Percentiles rank a stretch among this genome's conserved stretches.
Conservation (phyloP, 92 coral and sea anemone species). For the Zoanthus sansibaricus region DNA sequence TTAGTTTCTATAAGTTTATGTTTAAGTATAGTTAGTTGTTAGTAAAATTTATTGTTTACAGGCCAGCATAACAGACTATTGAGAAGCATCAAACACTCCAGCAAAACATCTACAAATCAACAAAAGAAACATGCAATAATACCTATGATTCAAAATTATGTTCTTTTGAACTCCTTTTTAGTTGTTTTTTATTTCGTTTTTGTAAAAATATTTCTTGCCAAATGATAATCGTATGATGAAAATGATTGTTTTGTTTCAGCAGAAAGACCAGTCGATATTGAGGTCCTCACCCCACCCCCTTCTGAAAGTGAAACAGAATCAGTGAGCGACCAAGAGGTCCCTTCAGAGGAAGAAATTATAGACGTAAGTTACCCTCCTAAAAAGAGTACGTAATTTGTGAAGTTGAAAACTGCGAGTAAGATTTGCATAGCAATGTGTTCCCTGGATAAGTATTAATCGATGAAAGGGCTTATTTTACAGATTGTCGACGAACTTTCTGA, state of each 20-base stretch:
- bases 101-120: too few species aligned
- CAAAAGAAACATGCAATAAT: too few species aligned
- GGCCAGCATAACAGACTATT: too few species aligned
- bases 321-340: slow-evolving; percentile 5
- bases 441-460: neutral
- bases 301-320: slow-evolving; percentile 13
- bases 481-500: neutral
- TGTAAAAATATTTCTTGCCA: too few species aligned
- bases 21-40: too few species aligned
- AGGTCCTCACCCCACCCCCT: slow-evolving; percentile 27
- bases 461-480: neutral
- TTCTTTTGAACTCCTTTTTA: neutral
- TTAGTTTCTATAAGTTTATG: too few species aligned
- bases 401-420: neutral
- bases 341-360: neutral
- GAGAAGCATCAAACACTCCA: too few species aligned
- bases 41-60: too few species aligned
- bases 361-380: neutral
- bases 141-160: too few species aligned
- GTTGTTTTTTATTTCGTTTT: too few species aligned
- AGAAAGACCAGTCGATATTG: neutral
- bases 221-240: too few species aligned
- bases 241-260: neutral
- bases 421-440: neutral
- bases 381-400: neutral